These are phyloP conservation scores for Monopterus albus DNA, from an alignment of 2,113 vertebrate species.

Conservation along the genomic window DNA sequence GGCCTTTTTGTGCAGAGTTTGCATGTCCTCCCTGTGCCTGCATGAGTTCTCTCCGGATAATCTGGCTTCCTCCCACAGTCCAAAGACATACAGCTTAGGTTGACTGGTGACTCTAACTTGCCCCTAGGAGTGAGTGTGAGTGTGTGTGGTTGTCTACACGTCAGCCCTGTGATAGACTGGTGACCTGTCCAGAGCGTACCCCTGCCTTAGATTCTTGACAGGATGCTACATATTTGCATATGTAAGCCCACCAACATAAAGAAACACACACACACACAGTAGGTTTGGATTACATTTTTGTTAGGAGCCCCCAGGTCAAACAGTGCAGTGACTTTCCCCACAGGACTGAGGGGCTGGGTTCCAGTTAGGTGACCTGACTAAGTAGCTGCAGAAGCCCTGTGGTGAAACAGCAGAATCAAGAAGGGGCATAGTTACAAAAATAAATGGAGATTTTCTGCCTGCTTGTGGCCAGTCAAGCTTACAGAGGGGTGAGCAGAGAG, in stretches of 20 bases:
- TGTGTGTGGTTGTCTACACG: too few relatives aligned
- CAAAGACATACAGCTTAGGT: too few relatives aligned
- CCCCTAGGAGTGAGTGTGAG: too few relatives aligned
- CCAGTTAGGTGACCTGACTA: constrained; percentile 75
- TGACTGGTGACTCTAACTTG: too few relatives aligned
- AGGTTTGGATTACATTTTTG: constrained; percentile 43
- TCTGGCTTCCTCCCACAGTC: too few relatives aligned
- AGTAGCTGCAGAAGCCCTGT: constrained; percentile 78
- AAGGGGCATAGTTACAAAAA: constrained; percentile 76
- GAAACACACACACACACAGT: constrained; percentile 26
- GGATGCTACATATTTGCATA: background rate
- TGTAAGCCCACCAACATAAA: background rate
- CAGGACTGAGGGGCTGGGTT: constrained; percentile 64
- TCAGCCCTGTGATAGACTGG: too few relatives aligned
- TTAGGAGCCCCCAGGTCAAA: constrained; percentile 60
- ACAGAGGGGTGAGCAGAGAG: constrained; percentile 28
- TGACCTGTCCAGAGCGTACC: too few relatives aligned
- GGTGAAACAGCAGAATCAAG: constrained; percentile 47
- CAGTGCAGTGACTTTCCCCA: constrained; percentile 68
- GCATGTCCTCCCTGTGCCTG: too few relatives aligned
- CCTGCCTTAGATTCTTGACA: background rate
- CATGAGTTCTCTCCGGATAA: too few relatives aligned
- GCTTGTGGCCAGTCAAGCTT: constrained; percentile 79
- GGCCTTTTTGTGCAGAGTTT: too few relatives aligned
- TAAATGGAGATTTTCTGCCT: constrained; percentile 82